Conservation (phyloP, 2,888 invertebrate genomes). For the Folsomia candida region DNA sequence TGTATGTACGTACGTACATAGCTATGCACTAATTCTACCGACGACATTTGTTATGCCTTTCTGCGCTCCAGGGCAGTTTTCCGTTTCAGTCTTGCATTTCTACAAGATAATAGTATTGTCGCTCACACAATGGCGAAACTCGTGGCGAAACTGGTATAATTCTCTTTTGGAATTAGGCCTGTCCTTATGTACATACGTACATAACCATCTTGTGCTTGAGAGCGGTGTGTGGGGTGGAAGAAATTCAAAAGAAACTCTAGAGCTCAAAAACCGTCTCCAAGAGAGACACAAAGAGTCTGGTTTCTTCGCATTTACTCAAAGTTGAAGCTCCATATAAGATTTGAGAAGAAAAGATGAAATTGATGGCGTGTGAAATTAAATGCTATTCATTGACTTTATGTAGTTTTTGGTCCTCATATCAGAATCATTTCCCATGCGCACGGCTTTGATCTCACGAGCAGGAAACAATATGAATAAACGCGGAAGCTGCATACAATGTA, state of each 20-base stretch:
- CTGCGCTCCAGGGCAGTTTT: too few species aligned
- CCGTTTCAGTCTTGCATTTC: neutral
- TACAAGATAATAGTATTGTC: neutral
- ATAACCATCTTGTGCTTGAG: too few species aligned
- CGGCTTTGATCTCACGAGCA: too few species aligned
- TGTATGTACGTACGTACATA: too few species aligned
- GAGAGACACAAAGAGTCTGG: neutral
- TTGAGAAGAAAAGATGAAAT: neutral
- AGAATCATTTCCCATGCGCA: too few species aligned
- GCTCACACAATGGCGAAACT: neutral
- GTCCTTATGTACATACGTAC: too few species aligned
- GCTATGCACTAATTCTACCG: too few species aligned
- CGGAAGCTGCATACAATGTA: too few species aligned
- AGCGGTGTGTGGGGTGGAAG: neutral
- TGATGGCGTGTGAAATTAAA: neutral
- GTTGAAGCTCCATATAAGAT: neutral
- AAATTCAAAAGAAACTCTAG: neutral
- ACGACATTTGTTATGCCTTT: too few species aligned
- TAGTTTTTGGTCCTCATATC: neutral
- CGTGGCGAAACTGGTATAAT: too few species aligned
- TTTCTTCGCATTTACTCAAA: neutral
- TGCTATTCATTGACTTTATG: neutral
- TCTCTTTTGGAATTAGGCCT: neutral
- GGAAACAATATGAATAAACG: too few species aligned
- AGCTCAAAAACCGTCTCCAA: neutral